These are phyloP conservation scores for Leucopsar rothschildi DNA, from an alignment of 2,113 vertebrate species.

Conservation along the genomic window DNA sequence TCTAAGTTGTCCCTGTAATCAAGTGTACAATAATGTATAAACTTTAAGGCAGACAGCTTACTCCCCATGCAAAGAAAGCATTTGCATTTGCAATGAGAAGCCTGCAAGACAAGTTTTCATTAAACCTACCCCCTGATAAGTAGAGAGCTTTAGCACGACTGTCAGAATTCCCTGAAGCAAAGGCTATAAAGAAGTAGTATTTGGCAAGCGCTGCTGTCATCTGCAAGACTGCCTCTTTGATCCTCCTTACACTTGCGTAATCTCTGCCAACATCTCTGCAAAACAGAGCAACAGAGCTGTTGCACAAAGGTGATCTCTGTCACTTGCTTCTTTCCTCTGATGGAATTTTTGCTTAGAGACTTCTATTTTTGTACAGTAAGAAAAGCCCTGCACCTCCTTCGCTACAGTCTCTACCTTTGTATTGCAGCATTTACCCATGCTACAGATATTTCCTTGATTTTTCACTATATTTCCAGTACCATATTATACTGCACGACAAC, in stretches of 20 bases:
- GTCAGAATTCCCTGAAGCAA: conserved; percentile 25
- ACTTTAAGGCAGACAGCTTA: neutral
- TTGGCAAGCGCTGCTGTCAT: conserved; percentile 42
- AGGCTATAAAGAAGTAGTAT: neutral
- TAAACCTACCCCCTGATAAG: neutral
- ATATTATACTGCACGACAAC: neutral
- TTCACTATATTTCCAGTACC: neutral
- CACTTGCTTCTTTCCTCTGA: neutral
- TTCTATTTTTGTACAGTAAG: neutral
- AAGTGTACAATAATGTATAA: neutral
- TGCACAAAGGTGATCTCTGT: neutral
- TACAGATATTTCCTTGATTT: neutral
- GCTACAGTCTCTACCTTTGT: neutral
- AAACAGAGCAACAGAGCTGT: neutral
- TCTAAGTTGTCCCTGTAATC: neutral
- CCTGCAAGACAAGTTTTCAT: conserved; percentile 36
- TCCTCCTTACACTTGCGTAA: conserved; percentile 38
- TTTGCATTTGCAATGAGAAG: neutral
- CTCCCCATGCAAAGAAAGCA: neutral
- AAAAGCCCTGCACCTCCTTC: neutral
- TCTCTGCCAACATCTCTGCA: conserved; percentile 38
- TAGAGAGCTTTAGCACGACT: neutral
- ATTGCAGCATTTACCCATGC: neutral
- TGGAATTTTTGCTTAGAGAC: neutral
- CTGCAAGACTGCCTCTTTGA: conserved; percentile 40